Conservation (phyloP, 2,797 vertebrate genomes). For the Xiphophorus birchmanni region DNA sequence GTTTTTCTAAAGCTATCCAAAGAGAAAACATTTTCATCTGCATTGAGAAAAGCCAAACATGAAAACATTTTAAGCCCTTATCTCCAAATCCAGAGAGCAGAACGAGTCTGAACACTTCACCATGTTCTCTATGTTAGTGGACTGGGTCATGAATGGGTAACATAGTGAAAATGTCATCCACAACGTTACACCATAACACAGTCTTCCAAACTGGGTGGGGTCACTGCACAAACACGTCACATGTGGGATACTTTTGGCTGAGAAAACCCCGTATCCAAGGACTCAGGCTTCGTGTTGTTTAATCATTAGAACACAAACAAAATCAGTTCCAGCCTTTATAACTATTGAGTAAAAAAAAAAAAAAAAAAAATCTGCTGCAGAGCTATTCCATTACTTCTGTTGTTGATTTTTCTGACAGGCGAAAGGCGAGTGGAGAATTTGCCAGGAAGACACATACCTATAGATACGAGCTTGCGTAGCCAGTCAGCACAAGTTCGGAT, state of each 20-base stretch:
- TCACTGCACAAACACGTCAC: constrained; percentile 41
- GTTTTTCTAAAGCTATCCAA: neutral
- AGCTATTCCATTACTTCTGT: constrained; percentile 11
- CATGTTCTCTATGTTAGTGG: neutral
- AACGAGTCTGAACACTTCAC: neutral
- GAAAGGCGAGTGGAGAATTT: constrained; percentile 63
- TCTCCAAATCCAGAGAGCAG: neutral
- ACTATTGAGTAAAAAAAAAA: constrained; percentile 17
- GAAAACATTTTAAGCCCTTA: neutral
- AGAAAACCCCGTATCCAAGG: constrained; percentile 19
- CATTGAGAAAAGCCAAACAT: neutral
- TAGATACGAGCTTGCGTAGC: constrained; percentile 98
- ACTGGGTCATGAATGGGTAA: neutral
- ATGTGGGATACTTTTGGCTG: constrained; percentile 22
- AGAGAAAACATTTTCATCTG: neutral
- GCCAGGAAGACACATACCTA: constrained; percentile 95
- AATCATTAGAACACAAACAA: constrained; percentile 10
- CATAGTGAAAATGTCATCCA: constrained; percentile 5
- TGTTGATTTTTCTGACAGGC: constrained; percentile 19
- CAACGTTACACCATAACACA: constrained; percentile 20
- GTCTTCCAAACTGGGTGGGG: constrained; percentile 59
- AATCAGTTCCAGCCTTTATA: constrained; percentile 20
- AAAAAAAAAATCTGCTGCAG: constrained; percentile 4
- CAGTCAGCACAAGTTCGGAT: constrained; percentile 98
- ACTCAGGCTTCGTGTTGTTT: constrained; percentile 22